Conservation (phyloP, 2,113 vertebrate genomes). For the Cebidichthys violaceus region DNA sequence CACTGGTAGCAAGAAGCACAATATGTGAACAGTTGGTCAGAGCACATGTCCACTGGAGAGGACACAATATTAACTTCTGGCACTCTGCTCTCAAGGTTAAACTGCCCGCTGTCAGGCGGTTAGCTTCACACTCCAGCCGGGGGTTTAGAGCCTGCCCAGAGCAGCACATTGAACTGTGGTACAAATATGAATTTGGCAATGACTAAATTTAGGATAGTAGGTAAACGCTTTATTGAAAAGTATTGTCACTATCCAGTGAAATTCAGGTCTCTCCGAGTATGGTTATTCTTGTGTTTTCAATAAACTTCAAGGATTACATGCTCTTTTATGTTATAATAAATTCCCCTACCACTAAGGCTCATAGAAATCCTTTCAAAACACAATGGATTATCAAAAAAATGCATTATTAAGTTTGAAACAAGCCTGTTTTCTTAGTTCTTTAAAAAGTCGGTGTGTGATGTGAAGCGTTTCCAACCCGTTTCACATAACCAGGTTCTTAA, state of each 20-base stretch:
- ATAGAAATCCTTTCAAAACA: conserved; percentile 50
- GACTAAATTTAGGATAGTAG: conserved; percentile 32
- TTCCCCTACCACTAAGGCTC: conserved; percentile 16
- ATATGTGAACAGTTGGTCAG: not conserved
- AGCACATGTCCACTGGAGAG: not conserved
- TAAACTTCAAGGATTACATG: conserved; percentile 41
- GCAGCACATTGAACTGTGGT: not conserved
- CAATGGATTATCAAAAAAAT: conserved; percentile 7
- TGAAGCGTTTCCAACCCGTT: not conserved
- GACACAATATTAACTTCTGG: conserved; percentile 25
- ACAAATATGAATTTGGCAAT: not conserved
- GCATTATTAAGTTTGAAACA: conserved; percentile 19
- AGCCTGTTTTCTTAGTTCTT: conserved; percentile 17
- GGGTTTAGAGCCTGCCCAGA: not conserved
- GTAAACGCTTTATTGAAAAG: conserved; percentile 24
- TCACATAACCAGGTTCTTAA: not conserved
- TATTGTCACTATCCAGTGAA: not conserved
- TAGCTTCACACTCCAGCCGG: not conserved
- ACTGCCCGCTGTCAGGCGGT: not conserved
- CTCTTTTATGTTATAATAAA: conserved; percentile 27
- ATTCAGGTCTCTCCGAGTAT: conserved; percentile 29
- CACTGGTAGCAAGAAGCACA: not conserved
- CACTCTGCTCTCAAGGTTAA: conserved; percentile 10
- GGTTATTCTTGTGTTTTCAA: conserved; percentile 42
- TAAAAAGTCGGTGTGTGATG: not conserved